A percentile compares a stretch with the other conserved stretches of the same genome.
Conservation (phyloP, 2,113 vertebrate genomes). For the Tyrannus savana region DNA sequence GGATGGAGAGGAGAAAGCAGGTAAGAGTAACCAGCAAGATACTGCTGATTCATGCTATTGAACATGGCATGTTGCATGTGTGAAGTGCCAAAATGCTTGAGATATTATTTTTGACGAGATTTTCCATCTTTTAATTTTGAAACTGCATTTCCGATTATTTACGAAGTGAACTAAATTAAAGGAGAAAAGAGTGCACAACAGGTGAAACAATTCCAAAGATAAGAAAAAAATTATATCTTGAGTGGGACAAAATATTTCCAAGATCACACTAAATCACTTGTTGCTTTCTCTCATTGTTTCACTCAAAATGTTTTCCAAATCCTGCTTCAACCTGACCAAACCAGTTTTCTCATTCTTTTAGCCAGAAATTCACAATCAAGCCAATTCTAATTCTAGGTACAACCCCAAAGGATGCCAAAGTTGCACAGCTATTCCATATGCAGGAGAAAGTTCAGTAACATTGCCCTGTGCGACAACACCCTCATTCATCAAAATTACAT, state of each 20-base stretch:
- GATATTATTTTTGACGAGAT: background rate
- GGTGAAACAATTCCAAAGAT: background rate
- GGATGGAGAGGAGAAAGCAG: background rate
- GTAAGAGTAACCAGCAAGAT: background rate
- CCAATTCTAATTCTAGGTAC: slow-evolving; percentile 7
- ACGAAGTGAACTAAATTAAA: background rate
- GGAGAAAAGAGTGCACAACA: background rate
- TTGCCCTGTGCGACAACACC: background rate
- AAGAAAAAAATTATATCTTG: background rate
- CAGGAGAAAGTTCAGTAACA: background rate
- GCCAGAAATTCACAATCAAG: background rate
- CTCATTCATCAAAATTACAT: slow-evolving; percentile 18
- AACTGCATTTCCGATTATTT: background rate
- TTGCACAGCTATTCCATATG: background rate
- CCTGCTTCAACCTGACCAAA: background rate
- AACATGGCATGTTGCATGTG: background rate
- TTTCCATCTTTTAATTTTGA: background rate
- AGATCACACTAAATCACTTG: background rate
- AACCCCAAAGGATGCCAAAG: background rate
- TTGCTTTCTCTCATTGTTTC: background rate
- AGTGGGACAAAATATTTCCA: background rate
- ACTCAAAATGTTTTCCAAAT: background rate
- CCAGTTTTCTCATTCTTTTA: background rate
- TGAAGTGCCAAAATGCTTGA: background rate
- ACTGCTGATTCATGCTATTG: background rate